These are phyloP conservation scores for Gari tellinella DNA, from an alignment of 2,888 invertebrate species.

Conservation along the genomic window DNA sequence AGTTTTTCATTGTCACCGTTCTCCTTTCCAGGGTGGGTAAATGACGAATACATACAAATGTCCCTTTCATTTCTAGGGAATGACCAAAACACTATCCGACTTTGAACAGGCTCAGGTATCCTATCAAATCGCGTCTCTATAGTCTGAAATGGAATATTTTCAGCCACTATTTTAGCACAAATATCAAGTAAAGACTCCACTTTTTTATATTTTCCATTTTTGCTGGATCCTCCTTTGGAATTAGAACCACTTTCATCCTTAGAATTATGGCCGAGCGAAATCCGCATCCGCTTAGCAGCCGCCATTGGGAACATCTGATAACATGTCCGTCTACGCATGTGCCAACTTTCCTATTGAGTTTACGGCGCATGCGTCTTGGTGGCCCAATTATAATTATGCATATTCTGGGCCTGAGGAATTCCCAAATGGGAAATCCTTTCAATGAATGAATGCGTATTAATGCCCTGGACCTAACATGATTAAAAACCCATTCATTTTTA, in stretches of 20 bases:
- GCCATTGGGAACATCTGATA: constrained; percentile 81
- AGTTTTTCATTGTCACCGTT: constrained; percentile 90
- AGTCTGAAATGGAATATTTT: constrained; percentile 93
- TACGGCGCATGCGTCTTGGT: constrained; percentile 72
- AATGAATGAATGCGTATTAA: constrained; percentile 71
- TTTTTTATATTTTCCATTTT: constrained; percentile 73
- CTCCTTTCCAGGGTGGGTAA: constrained; percentile 86
- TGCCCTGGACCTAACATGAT: constrained; percentile 53
- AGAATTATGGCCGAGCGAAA: constrained; percentile 75
- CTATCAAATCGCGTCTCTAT: constrained; percentile 94
- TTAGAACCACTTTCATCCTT: constrained; percentile 66
- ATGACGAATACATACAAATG: constrained; percentile 95
- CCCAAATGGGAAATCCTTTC: constrained; percentile 66
- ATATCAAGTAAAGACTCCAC: constrained; percentile 91
- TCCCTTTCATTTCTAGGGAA: constrained; percentile 94
- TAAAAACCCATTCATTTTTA: constrained; percentile 61
- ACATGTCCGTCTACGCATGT: constrained; percentile 71
- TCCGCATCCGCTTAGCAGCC: constrained; percentile 80
- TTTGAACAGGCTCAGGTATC: constrained; percentile 95
- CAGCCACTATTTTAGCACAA: constrained; percentile 93
- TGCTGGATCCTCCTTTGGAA: constrained; percentile 68
- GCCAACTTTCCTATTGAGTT: constrained; percentile 62
- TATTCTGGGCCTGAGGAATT: constrained; percentile 69
- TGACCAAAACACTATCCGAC: constrained; percentile 94
- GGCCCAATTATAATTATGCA: constrained; percentile 57